phyloP scores from a whole-genome alignment of 35 echinoderm and acorn worm species.

The Apostichopus parvimensis region DNA sequence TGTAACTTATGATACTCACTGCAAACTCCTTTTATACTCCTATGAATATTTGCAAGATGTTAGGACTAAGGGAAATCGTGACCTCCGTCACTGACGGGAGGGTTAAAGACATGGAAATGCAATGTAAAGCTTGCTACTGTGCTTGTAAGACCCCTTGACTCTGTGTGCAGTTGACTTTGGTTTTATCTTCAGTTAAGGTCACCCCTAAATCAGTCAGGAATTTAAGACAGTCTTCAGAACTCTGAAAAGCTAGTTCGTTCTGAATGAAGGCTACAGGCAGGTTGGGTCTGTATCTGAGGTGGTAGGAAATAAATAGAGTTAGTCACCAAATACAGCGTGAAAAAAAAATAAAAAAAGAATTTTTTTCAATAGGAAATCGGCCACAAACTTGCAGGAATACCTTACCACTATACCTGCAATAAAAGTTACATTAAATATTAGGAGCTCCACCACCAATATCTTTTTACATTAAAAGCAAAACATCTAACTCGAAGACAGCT shows the following conservation, averaged over 20 bases:
- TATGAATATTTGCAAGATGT: neutral
- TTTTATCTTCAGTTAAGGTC: constrained; percentile 63
- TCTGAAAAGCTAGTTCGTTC: constrained; percentile 83
- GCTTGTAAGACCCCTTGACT: constrained; percentile 62
- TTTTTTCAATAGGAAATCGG: neutral
- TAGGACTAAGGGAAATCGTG: neutral
- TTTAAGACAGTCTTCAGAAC: constrained; percentile 73
- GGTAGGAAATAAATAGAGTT: constrained; percentile 31
- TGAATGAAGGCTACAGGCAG: constrained; percentile 77
- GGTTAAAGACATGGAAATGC: constrained; percentile 28
- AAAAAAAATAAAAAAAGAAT: constrained; percentile 10
- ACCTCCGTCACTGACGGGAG: neutral
- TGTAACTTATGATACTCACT: too few relatives aligned
- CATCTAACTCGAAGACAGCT: neutral
- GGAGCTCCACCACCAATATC: neutral
- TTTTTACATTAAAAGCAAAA: neutral
- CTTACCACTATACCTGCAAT: constrained; percentile 31
- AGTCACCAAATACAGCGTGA: neutral
- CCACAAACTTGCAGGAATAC: neutral
- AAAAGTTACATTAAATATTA: neutral
- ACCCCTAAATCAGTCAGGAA: constrained; percentile 78
- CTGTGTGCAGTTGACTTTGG: constrained; percentile 88
- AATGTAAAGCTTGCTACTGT: constrained; percentile 3
- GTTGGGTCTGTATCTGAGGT: constrained; percentile 82
- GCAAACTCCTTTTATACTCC: neutral